These are phyloP conservation scores for Tiaroga cobitis DNA, from an alignment of 2,797 vertebrate species.

Conservation along the genomic window DNA sequence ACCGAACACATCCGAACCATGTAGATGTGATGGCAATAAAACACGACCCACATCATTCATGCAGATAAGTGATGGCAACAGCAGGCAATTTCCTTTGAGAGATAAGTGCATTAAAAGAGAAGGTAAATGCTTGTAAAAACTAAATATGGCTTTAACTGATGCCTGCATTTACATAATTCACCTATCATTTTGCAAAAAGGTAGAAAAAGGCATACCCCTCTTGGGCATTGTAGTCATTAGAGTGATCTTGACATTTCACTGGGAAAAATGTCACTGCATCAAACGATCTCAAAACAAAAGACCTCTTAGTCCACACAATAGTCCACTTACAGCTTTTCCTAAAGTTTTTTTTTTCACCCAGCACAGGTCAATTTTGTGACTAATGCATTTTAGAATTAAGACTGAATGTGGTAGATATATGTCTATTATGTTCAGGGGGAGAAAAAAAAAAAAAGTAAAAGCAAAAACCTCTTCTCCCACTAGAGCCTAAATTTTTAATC, in stretches of 20 bases:
- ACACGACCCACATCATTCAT: slow-evolving; percentile 36
- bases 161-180: slow-evolving; percentile 53
- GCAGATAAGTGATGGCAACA: slow-evolving; percentile 41
- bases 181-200: slow-evolving; percentile 53
- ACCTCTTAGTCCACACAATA: slow-evolving; percentile 51
- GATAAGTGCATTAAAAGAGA: slow-evolving; percentile 52
- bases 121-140: slow-evolving; percentile 48
- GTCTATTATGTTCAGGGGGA: slow-evolving; percentile 47
- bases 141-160: slow-evolving; percentile 44
- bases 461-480: slow-evolving; percentile 60
- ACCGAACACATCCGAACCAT: slow-evolving; percentile 1
- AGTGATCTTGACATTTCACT: slow-evolving; percentile 57
- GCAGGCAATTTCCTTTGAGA: slow-evolving; percentile 42
- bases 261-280: slow-evolving; percentile 51
- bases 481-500: slow-evolving; percentile 69
- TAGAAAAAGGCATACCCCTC: slow-evolving; percentile 35
- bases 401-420: slow-evolving; percentile 45
- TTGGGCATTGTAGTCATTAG: slow-evolving; percentile 45
- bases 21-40: slow-evolving; percentile 42
- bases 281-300: slow-evolving; percentile 58
- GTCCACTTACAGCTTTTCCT: slow-evolving; percentile 57
- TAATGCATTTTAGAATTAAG: slow-evolving; percentile 61
- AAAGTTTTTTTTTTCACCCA: slow-evolving; percentile 64
- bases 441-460: slow-evolving; percentile 57
- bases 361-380: slow-evolving; percentile 52